Evolutionary conservation across 2,888 invertebrate species (phyloP), one percentile per base, ranked within the genome.

Genomic region (Dryomyza anilis): DNA sequence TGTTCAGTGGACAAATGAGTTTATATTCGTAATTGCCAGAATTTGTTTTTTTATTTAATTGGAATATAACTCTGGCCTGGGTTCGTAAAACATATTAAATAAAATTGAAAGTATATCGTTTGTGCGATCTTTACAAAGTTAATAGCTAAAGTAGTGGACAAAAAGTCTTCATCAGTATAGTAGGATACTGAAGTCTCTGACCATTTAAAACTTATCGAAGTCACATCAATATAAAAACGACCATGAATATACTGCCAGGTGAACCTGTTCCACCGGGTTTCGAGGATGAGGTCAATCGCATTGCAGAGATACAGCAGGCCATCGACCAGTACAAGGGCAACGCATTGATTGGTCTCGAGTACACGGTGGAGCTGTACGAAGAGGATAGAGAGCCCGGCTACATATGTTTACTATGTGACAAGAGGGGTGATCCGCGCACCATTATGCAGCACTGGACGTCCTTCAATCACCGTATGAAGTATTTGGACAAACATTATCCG

Each of bases 381-480:
- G 88, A 88, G 75, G 85, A 88, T 73, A 83, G 85, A 7, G 92
- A 92, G 80, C 91, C 92, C 0, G 84, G 87, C 58, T 94, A 94
- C 82, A 85, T 89, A 58, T 94, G 94, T 83, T 86, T 91, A 71
- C 84, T 94, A 67, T 94, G 94, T 81, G 87, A 88, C 75, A 93
- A 92, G 81, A 89, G 89, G 72, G 92, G 93, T 43, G 91, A 92
- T 78, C 90, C 89, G 27, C 87, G 91, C 52, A 92, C 91, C 58
- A 91, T 93, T 71, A 85, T 93, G 80, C 88, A 89, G 69, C 94
- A 94, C 81, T 86, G 93, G 77, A 89, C 89, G 21, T 91, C 92
- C 78, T 90, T 89, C 81, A 89, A 89, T 81, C 94, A 94, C 78
- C 87, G 89, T 14, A 85, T 87, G 74, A 88, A 91, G 77, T 94